Percentiles rank a stretch among this genome's conserved stretches.
These are phyloP conservation scores for Phenganax stokvisi DNA, from an alignment of 92 coral and sea anemone genomes.

Conservation along the genomic window DNA sequence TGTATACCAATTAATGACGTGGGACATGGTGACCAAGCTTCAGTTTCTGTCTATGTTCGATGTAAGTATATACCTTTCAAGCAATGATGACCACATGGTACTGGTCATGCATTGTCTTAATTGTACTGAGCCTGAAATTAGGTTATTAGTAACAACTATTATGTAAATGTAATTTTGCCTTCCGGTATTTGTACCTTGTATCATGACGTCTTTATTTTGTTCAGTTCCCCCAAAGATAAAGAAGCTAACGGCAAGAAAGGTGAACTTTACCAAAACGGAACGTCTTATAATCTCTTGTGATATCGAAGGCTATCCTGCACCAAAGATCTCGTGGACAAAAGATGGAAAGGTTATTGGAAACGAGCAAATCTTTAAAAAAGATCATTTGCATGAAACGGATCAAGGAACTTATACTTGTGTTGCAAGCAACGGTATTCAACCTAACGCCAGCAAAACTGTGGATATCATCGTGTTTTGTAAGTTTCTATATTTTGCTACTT, in stretches of 20 bases:
- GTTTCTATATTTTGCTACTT: slow-evolving; percentile 27
- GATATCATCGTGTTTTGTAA: slow-evolving; percentile 70
- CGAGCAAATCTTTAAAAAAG: slow-evolving; percentile 46
- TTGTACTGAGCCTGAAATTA: too few species aligned
- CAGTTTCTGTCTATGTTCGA: slow-evolving; percentile 59
- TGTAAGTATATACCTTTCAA: slow-evolving; percentile 56
- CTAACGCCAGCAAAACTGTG: slow-evolving; percentile 46
- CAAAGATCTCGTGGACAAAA: slow-evolving; percentile 67
- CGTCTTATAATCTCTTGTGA: slow-evolving; percentile 51
- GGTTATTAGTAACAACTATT: too few species aligned
- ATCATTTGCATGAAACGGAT: slow-evolving; percentile 51
- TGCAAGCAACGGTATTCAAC: slow-evolving; percentile 60
- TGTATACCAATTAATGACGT: slow-evolving; percentile 64
- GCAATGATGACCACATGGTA: too few species aligned
- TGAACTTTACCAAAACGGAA: slow-evolving; percentile 46
- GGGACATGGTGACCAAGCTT: slow-evolving; percentile 55
- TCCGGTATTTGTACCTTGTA: not conserved
- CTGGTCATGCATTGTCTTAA: too few species aligned
- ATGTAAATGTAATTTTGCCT: too few species aligned
- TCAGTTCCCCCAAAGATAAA: slow-evolving; percentile 67
- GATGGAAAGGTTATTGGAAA: slow-evolving; percentile 45
- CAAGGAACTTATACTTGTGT: slow-evolving; percentile 70
- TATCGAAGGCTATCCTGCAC: slow-evolving; percentile 73
- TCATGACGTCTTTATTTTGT: not conserved
- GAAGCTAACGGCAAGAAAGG: slow-evolving; percentile 31